A percentile compares a stretch with the other conserved stretches of the same genome.
These are phyloP conservation scores for Ganaspis sp. DNA, from an alignment of 1,140 invertebrate genomes.

Conservation along the genomic window DNA sequence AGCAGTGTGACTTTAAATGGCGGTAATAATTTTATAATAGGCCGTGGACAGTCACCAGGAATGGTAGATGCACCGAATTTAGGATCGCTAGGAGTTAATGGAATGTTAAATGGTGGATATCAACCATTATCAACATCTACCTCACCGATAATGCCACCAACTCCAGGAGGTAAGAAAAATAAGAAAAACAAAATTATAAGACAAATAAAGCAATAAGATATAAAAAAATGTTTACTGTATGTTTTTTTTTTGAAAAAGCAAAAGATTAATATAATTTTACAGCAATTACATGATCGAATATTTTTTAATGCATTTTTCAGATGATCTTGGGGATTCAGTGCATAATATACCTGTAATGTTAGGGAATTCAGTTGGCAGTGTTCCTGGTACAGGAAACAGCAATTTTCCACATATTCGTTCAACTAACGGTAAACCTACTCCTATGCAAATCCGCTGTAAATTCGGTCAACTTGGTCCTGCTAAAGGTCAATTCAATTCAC, in stretches of 20 bases:
- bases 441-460: constrained; percentile 93
- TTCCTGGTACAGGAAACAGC: constrained; percentile 68
- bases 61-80: constrained; percentile 73
- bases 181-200: too few relatives aligned
- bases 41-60: constrained; percentile 76
- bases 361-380: constrained; percentile 63
- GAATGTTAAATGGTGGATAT: constrained; percentile 77
- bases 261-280: constrained; percentile 29
- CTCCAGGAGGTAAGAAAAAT: constrained; percentile 58
- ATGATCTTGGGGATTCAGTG: constrained; percentile 72
- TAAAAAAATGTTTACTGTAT: too few relatives aligned
- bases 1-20: constrained; percentile 69
- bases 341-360: constrained; percentile 69
- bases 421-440: constrained; percentile 81
- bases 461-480: constrained; percentile 94
- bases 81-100: constrained; percentile 73
- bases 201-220: too few relatives aligned
- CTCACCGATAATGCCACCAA: constrained; percentile 79
- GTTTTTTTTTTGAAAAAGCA: constrained; percentile 5
- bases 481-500: constrained; percentile 96
- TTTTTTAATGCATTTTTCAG: constrained; percentile 47
- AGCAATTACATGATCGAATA: too few relatives aligned
- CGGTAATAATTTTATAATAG: constrained; percentile 68
- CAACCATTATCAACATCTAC: constrained; percentile 79
- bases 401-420: constrained; percentile 79